phyloP scores from a whole-genome alignment of 2,888 invertebrate species.

The Drosophila buzzatii region DNA sequence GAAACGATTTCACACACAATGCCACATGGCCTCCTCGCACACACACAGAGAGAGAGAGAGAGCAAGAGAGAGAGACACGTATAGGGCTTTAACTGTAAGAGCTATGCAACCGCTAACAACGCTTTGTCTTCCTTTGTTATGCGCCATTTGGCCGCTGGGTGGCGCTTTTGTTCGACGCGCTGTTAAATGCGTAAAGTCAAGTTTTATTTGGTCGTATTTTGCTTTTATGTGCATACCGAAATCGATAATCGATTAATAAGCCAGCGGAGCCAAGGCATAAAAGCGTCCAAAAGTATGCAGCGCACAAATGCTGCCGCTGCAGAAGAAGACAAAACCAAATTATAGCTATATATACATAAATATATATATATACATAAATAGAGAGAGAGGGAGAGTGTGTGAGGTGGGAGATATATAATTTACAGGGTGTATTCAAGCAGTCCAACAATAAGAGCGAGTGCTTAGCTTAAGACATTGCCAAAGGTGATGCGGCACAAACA shows the following conservation, averaged over 20 bases:
- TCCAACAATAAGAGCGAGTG: background rate
- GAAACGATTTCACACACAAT: conserved; percentile 50
- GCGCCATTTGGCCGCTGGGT: conserved; percentile 37
- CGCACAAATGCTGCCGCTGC: background rate
- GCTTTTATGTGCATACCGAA: conserved; percentile 29
- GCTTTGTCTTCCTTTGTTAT: conserved; percentile 40
- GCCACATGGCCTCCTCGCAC: conserved; percentile 28
- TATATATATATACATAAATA: background rate
- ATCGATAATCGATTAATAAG: conserved; percentile 52
- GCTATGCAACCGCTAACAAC: conserved; percentile 59
- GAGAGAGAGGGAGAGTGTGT: background rate
- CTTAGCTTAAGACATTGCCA: background rate
- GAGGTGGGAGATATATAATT: background rate
- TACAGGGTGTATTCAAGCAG: background rate
- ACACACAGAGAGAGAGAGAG: background rate
- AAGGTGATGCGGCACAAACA: background rate
- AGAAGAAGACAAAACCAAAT: background rate
- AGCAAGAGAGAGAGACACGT: background rate
- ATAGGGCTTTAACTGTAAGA: conserved; percentile 1
- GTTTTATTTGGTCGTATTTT: conserved; percentile 27
- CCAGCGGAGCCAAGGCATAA: conserved; percentile 1
- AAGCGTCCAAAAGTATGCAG: conserved; percentile 14
- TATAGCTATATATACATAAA: background rate
- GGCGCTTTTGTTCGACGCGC: conserved; percentile 48
- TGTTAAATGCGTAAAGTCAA: conserved; percentile 32